Evolutionary conservation across 2,113 vertebrate species (phyloP), one percentile per base, ranked within the genome.

Genomic region (Dermatemys mawii): DNA sequence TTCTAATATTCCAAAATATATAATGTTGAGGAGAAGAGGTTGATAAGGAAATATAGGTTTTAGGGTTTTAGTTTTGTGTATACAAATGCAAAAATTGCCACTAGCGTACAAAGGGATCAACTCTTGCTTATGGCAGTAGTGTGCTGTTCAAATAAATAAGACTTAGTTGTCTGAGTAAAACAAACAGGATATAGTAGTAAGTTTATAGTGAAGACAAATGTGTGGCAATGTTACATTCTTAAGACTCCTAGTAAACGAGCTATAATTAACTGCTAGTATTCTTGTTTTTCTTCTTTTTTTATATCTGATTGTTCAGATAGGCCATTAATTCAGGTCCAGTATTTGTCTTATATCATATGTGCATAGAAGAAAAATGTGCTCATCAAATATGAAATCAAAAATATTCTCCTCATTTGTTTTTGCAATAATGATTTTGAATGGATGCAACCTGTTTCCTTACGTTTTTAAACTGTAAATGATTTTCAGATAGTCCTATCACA

Each of bases 1-100:
- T 35, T 7, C 38, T 92, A 12, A 86, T 94, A 91, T 96, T 95
- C 78, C 67, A 88, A 87, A 92, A 76, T 44, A 89, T 35, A 78
- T 85, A 87, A 63, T 32, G 11, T 82, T 83, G 78, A 50, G 5
- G 7, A 89, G 94, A 92, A 87, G 84, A 67, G 55, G 11, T 85
- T 91, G 89, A 92, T 91, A 81, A 92, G 84, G 75, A 91, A 81
- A 76, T 76, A 57, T n/a, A 84, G 27, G 76, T 81, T 49, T 78
- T 1, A 38, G 5, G 46, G 24, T 17, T 1, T n/a, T 17, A 8
- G 8, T 0, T 11, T 88, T 41, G 60, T 48, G 5, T 35, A 38
- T 87, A 4, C 8, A 60, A 60, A 5, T 83, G 3, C 35, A 35
- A 26, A 0, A 79, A 27, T 13, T 80, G 87, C 16, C 8, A 7